Base-by-base conservation (phyloP, 2,113 vertebrate species). In the Rhinogobius similis region DNA sequence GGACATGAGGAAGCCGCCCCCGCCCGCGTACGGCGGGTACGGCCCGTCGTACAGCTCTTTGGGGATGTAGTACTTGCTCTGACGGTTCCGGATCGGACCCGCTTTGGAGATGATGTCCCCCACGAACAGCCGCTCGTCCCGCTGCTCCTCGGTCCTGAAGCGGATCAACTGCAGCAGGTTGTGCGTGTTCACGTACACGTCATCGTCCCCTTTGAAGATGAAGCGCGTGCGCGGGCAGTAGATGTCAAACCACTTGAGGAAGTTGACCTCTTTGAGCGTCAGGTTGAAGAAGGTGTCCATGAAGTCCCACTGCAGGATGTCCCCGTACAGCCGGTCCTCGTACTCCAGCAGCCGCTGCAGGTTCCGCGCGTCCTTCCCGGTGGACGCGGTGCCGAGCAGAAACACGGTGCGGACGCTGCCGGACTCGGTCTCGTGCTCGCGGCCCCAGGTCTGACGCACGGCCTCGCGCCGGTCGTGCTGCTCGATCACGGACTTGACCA, bases 51-150 rank as follows among this genome's bases (percentile, higher is more conserved):
- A 93, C 65, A 96, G 72, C 70, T 95, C 86, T 43, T 74, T 86
- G 0, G 95, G 94, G 16, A 95, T 94, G 55, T 90, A 96, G 71
- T 96, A 96, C 78, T 95, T 96, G 85, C 94, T 96, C 82, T 93
- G 88, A 0, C 89, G 84, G 77, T 82, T 87, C 6, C 94, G 86
- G 69, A 95, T 90, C 39, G 95, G 95, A 36, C 91, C 92, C 5
- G 94, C 95, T 20, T 89, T 84, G 26, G 65, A 80, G 68, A 95
- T 96, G 67, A 94, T 92, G 39, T 96, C 94, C 1, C 95, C 94
- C 2, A 92, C 86, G n/a, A 95, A 95, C 9, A 95, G 68, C n/a
- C 83, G 73, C 2, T 16, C 68, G 11, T 82, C 83, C 0, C 82
- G 86, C 59, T 61, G 73, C 1, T 85, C 90, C 64, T 87, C 88